A percentile compares a stretch with the other conserved stretches of the same genome.
These are phyloP conservation scores for Halichondria panicea DNA, from an alignment of 37 sponge, comb jelly and placozoan species.

Conservation along the genomic window DNA sequence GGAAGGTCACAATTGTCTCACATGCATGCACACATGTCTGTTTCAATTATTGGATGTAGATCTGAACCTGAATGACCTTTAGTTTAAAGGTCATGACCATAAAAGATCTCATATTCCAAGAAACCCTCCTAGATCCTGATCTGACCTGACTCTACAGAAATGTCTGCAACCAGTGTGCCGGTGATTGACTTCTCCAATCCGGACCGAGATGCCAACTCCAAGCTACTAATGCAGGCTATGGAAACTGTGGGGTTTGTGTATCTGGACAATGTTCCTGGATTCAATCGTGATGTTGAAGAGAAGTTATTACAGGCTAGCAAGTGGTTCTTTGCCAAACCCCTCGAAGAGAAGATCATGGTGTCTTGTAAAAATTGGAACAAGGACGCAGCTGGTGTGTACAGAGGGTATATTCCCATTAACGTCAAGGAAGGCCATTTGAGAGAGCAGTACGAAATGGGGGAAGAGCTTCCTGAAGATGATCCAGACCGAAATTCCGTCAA, in stretches of 20 bases:
- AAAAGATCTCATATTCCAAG: too few species aligned
- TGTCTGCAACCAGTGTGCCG: too few species aligned
- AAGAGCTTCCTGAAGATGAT: constrained; percentile 23
- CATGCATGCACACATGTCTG: too few species aligned
- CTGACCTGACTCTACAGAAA: too few species aligned
- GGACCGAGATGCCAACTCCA: constrained; percentile 1
- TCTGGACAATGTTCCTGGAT: constrained; percentile 64
- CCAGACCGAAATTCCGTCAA: constrained; percentile 13
- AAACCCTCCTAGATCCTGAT: too few species aligned
- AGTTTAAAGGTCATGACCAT: too few species aligned
- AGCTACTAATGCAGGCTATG: constrained; percentile 16
- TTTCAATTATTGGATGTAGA: too few species aligned
- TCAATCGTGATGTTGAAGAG: constrained; percentile 1
- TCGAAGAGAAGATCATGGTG: constrained; percentile 31
- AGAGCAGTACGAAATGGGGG: constrained; percentile 47
- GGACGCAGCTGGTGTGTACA: constrained; percentile 19
- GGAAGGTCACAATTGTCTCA: too few species aligned
- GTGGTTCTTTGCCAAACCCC: constrained; percentile 50
- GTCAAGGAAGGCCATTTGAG: constrained; percentile 13
- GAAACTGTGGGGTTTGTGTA: constrained; percentile 56
- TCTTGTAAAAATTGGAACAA: constrained; percentile 35
- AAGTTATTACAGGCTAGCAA: constrained; percentile 6
- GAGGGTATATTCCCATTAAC: constrained; percentile 46
- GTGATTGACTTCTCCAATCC: constrained; percentile 27
- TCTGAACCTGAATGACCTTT: too few species aligned